Evolutionary conservation across 2,113 vertebrate genomes (phyloP).

Genomic region (Erythrocercus mccallii): DNA sequence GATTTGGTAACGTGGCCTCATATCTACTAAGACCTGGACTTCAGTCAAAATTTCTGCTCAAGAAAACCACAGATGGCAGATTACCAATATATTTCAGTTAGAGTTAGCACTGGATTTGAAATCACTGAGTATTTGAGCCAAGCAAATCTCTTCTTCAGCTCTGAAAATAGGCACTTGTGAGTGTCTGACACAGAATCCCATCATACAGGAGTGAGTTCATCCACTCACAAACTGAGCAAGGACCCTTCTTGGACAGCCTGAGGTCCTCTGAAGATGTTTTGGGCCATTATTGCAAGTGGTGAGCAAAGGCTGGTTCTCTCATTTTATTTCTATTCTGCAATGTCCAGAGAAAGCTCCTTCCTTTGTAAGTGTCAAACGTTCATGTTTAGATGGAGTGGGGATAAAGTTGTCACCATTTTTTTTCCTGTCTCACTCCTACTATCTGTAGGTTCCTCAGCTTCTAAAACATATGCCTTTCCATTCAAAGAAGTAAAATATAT

Average conservation of each 20-base stretch:
- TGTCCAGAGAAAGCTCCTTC: not conserved
- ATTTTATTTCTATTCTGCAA: not conserved
- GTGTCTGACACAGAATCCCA: not conserved
- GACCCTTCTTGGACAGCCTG: not conserved
- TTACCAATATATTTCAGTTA: slow-evolving; percentile 54
- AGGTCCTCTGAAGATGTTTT: not conserved
- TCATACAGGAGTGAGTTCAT: not conserved
- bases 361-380: not conserved
- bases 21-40: slow-evolving; percentile 55
- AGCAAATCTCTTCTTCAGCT: slow-evolving; percentile 11
- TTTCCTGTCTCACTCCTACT: not conserved
- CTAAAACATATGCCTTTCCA: not conserved
- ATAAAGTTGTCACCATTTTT: not conserved
- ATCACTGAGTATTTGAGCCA: slow-evolving; percentile 31
- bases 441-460: not conserved
- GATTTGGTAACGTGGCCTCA: slow-evolving; percentile 35
- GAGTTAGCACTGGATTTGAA: slow-evolving; percentile 35
- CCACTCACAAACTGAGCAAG: not conserved
- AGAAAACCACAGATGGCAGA: slow-evolving; percentile 57
- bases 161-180: slow-evolving; percentile 36
- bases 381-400: not conserved
- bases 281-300: not conserved
- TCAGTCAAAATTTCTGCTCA: slow-evolving; percentile 58
- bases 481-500: not conserved
- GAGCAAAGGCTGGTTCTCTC: not conserved